Evolutionary conservation across 1,140 invertebrate genomes (phyloP).

Genomic region (Hylyphantes graminicola): DNA sequence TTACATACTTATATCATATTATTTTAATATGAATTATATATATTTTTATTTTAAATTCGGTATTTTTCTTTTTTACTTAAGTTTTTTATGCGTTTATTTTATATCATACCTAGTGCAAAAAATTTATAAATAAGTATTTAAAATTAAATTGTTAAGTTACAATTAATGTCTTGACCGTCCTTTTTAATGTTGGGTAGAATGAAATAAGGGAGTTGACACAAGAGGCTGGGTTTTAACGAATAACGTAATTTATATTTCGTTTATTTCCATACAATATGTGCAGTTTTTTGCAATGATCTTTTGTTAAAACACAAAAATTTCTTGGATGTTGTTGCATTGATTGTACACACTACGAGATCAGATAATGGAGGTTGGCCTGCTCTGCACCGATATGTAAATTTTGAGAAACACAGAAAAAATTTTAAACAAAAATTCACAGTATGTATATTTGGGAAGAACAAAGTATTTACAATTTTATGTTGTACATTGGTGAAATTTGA

Average conservation of each 20-base stretch:
- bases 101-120: too few species aligned
- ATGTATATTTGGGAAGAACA: too few species aligned
- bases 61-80: too few species aligned
- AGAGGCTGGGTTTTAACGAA: conserved; percentile 48
- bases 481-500: too few species aligned
- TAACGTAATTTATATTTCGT: conserved; percentile 61
- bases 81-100: too few species aligned
- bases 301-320: conserved; percentile 48
- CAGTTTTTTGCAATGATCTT: conserved; percentile 53
- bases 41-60: too few species aligned
- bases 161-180: too few species aligned
- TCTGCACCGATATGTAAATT: conserved; percentile 51
- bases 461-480: too few species aligned
- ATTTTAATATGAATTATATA: too few species aligned
- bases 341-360: conserved; percentile 58
- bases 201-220: neutral
- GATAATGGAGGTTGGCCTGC: conserved; percentile 1
- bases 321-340: conserved; percentile 30
- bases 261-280: conserved; percentile 60
- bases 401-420: conserved; percentile 3
- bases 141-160: too few species aligned
- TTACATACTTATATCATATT: neutral
- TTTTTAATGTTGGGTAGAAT: neutral
- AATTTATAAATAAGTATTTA: too few species aligned
- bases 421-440: too few species aligned